Base-by-base conservation (phyloP, 2,888 invertebrate species). In the Euspilapteryx auroguttella region DNA sequence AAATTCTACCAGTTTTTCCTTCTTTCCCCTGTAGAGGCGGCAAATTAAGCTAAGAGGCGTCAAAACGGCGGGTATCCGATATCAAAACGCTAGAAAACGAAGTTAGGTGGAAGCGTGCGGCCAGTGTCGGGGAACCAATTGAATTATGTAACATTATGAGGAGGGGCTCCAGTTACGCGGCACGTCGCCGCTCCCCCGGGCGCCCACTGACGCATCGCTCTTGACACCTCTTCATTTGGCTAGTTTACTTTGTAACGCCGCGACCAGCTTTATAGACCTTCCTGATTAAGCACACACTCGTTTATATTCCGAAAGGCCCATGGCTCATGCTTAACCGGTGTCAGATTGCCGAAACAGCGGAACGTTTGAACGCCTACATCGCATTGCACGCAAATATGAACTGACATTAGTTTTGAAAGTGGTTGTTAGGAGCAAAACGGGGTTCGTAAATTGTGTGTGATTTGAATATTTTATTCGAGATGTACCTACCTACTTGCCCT, bases 91-190 rank as follows among this genome's bases (percentile, higher is more conserved):
- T 62, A 43, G 44, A 66, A 71, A 75, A n/a, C 63, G 66, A 73
- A 71, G 73, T 75, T 75, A 73, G 45, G 42, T 53, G 50, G 55
- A 61, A 66, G 65, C 68, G 68, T 69, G 71, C 58, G 68, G 68
- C 64, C 64, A 68, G 71, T 66, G 69, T 66, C 55, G 68, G 69
- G 61, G 65, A 65, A 69, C 64, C 68, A 73, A 75, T 73, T 69
- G 73, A 69, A 68, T 75, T 71, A 71, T 57, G 68, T 65, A 61
- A 55, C 69, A 61, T 73, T 71, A 71, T 61, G 57, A 68, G 55
- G 57, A 57, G 55, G 51, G 52, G 63, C 61, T 68, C 68, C 53
- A 49, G 63, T 68, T 66, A 59, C 65, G 45, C 42, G 55, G 62
- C 69, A 66, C 68, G 68, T 65, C 55, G 53, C 48, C 42, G 47